A percentile compares a stretch with the other conserved stretches of the same genome.
Evolutionary conservation across 2,113 vertebrate genomes (phyloP).

Genomic region (Gallinago media): DNA sequence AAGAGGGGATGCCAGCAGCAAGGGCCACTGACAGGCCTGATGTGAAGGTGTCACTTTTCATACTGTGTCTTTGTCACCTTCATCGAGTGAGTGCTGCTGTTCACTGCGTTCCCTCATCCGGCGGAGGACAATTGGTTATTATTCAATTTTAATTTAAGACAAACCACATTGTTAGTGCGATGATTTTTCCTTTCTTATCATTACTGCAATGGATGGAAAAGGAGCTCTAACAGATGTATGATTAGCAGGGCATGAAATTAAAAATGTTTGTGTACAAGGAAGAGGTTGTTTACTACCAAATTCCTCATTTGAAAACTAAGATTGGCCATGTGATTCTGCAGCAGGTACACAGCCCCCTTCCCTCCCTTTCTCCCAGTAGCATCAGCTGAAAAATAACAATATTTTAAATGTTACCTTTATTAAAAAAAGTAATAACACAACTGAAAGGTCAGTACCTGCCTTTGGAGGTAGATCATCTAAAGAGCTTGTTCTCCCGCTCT

Average conservation of each 20-base stretch:
- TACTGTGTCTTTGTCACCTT: not conserved
- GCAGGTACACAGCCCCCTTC: not conserved
- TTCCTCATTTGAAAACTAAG: conserved; percentile 68
- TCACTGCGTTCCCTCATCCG: not conserved
- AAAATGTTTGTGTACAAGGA: conserved; percentile 75
- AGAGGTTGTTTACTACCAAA: conserved; percentile 74
- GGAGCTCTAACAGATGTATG: conserved; percentile 78
- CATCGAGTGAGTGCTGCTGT: not conserved
- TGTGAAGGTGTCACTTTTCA: not conserved
- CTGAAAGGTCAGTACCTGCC: conserved; percentile 9
- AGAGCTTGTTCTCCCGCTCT: not conserved
- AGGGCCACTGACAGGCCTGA: fast-evolving
- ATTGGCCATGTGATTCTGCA: not conserved
- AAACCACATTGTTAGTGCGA: conserved; percentile 60
- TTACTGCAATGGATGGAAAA: conserved; percentile 45
- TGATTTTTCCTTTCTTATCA: conserved; percentile 70
- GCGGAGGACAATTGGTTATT: conserved; percentile 58
- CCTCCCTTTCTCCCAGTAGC: not conserved
- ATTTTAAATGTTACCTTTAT: not conserved
- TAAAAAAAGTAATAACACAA: not conserved
- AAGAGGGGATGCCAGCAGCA: not conserved
- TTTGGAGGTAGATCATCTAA: not conserved
- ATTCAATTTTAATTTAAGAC: conserved; percentile 66
- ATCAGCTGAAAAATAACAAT: not conserved
- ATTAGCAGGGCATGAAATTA: conserved; percentile 82